Evolutionary conservation across 2,797 vertebrate species (phyloP).

Genomic region (Limosa lapponica): DNA sequence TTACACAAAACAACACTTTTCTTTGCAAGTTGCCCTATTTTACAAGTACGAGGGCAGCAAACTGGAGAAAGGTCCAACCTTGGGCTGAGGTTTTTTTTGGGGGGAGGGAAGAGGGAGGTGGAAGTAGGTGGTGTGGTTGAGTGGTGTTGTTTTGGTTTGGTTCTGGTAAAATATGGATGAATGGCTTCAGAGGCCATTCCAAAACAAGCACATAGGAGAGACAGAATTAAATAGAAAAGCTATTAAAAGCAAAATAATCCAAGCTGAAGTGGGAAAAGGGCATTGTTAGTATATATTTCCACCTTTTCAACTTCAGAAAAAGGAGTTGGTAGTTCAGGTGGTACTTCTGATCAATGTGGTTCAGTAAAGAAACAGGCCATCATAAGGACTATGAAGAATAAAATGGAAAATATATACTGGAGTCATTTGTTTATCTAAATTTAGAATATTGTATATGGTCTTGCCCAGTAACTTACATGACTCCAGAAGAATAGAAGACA

Average conservation of each 20-base stretch:
- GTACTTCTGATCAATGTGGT: neutral
- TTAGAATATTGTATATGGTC: neutral
- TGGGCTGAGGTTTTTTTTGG: neutral
- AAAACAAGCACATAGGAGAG: neutral
- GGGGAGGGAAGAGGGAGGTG: accelerated
- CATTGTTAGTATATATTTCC: neutral
- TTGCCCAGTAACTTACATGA: neutral
- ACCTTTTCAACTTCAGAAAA: neutral
- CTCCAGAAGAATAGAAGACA: neutral
- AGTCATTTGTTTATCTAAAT: neutral
- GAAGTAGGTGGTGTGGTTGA: neutral
- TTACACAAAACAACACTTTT: neutral
- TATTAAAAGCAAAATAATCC: neutral
- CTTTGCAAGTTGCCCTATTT: neutral
- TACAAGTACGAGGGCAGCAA: neutral
- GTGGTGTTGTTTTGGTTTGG: neutral
- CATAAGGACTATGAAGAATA: neutral
- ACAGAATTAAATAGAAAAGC: neutral
- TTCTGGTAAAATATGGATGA: neutral
- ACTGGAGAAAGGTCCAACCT: neutral
- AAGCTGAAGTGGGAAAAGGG: neutral
- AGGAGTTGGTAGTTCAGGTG: neutral
- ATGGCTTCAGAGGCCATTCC: neutral
- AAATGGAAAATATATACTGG: neutral
- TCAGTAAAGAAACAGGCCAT: neutral